Conservation (phyloP, 2,797 vertebrate genomes). For the Schizopygopsis pylzovi region DNA sequence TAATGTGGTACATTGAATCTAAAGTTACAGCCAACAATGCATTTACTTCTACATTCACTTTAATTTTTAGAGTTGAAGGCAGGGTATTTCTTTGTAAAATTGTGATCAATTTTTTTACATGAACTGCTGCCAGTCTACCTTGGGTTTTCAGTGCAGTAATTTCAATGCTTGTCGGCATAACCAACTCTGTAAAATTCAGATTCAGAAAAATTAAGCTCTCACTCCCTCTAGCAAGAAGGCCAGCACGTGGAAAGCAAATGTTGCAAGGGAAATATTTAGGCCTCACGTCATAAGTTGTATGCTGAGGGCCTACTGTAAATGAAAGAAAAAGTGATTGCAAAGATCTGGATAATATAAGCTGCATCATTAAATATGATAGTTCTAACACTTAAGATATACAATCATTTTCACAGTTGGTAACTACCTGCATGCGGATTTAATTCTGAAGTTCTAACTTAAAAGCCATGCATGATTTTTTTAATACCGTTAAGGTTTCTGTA, state of each 20-base stretch:
- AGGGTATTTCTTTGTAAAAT: conserved; percentile 11
- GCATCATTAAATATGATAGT: neutral
- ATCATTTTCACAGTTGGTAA: conserved; percentile 13
- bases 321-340: neutral
- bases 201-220: conserved; percentile 13
- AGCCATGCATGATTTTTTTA: neutral
- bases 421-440: neutral
- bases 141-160: conserved; percentile 8
- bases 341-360: neutral
- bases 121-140: conserved; percentile 39
- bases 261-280: neutral
- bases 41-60: conserved; percentile 16
- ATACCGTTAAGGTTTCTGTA: neutral
- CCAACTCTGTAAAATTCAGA: conserved; percentile 12
- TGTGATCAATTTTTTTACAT: conserved; percentile 2
- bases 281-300: neutral
- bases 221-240: conserved; percentile 26
- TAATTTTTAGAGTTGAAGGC: conserved; percentile 12
- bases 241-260: neutral
- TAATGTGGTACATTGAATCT: neutral
- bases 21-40: neutral
- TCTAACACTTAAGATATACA: conserved; percentile 20
- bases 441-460: conserved; percentile 6
- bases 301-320: neutral
- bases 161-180: conserved; percentile 18